A percentile compares a stretch with the other conserved stretches of the same genome.
phyloP scores from a whole-genome alignment of 2,888 invertebrate genomes.

The Phlogophora meticulosa region DNA sequence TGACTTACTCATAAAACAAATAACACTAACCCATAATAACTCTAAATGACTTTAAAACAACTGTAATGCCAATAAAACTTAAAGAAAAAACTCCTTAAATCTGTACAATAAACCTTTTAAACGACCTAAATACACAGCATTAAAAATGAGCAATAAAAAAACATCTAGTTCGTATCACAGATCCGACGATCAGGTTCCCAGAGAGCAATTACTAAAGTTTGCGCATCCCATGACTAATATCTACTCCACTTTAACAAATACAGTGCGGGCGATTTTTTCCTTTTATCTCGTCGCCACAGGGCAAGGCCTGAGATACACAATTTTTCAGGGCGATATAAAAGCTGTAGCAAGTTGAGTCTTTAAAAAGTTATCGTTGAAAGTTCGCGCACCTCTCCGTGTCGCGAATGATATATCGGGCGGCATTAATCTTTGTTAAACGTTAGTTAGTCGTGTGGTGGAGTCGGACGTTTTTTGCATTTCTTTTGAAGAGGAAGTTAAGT shows the following conservation, averaged over 20 bases:
- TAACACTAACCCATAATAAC: conserved; percentile 1
- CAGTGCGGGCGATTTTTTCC: conserved; percentile 83
- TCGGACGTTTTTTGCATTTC: conserved; percentile 67
- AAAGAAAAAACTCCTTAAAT: conserved; percentile 19
- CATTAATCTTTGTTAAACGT: conserved; percentile 88
- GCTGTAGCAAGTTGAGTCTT: conserved; percentile 86
- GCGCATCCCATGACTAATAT: conserved; percentile 85
- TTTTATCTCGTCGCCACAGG: conserved; percentile 87
- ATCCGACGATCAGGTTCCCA: conserved; percentile 74
- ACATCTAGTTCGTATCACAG: conserved; percentile 56
- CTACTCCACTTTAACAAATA: conserved; percentile 87
- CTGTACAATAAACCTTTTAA: conserved; percentile 14
- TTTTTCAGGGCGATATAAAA: conserved; percentile 89
- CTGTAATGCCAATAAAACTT: conserved; percentile 25
- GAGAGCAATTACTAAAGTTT: conserved; percentile 88
- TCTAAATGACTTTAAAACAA: conserved; percentile 35
- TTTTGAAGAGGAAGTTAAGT: conserved; percentile 61
- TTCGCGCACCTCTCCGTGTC: conserved; percentile 85
- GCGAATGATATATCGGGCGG: conserved; percentile 85
- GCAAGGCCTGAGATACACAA: conserved; percentile 85
- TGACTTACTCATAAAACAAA: conserved; percentile 27
- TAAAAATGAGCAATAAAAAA: conserved; percentile 47
- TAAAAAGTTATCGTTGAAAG: conserved; percentile 89
- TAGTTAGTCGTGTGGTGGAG: conserved; percentile 79
- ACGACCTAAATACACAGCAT: conserved; percentile 40